Conservation (phyloP, 2,888 invertebrate species). For the Watsonalla cultraria region DNA sequence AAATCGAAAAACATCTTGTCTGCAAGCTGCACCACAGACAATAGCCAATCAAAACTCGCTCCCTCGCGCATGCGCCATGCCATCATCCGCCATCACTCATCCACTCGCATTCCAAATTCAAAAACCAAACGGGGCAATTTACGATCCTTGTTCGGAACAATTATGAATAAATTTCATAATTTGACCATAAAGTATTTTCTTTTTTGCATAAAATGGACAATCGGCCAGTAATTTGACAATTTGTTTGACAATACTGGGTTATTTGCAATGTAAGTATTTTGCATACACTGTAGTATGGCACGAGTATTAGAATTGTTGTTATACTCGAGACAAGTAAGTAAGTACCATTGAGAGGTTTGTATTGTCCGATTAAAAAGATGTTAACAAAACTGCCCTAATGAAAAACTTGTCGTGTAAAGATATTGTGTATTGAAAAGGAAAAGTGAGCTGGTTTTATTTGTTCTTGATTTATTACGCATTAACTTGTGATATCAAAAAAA, state of each 20-base stretch:
- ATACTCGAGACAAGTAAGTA: no score
- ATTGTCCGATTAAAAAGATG: no score
- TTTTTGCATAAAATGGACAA: conserved; percentile 19
- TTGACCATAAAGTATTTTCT: conserved; percentile 9
- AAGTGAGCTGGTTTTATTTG: no score
- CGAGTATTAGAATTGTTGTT: not conserved
- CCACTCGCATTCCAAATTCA: conserved; percentile 42
- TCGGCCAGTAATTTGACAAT: conserved; percentile 36
- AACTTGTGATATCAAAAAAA: no score
- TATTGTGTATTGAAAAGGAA: no score
- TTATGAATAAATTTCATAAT: no score
- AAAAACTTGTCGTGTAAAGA: no score
- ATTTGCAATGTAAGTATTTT: not conserved
- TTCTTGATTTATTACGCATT: no score
- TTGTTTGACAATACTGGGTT: conserved; percentile 15
- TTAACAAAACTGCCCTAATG: no score
- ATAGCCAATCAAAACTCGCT: conserved; percentile 59
- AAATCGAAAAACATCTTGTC: not conserved
- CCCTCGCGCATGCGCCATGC: conserved; percentile 30
- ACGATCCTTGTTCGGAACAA: conserved; percentile 25
- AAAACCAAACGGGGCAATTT: conserved; percentile 35
- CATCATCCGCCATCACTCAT: conserved; percentile 41
- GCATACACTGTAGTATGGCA: conserved; percentile 9
- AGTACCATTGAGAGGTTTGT: no score
- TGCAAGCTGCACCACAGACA: conserved; percentile 55